phyloP scores from a whole-genome alignment of 2,797 vertebrate genomes.

The Liasis olivaceus region DNA sequence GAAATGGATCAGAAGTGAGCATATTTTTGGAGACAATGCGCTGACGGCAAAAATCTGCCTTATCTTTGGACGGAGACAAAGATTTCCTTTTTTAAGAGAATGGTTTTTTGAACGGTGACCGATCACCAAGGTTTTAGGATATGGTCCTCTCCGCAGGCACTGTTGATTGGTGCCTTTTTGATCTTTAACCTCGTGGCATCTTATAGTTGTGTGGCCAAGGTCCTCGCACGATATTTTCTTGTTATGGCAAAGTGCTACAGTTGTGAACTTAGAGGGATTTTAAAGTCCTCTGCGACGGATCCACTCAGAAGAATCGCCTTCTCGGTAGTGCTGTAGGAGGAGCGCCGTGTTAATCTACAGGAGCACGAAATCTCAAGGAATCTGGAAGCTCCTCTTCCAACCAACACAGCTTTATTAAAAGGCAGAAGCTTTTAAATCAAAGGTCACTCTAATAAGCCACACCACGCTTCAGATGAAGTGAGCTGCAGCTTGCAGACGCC shows the following conservation, averaged over 20 bases:
- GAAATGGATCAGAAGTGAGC: too few relatives aligned
- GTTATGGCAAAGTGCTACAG: not conserved
- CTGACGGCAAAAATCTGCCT: not conserved
- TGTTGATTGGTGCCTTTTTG: not conserved
- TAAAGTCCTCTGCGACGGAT: not conserved
- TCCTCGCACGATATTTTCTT: not conserved
- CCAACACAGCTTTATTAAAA: too few relatives aligned
- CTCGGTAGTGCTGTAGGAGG: not conserved
- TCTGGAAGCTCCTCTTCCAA: too few relatives aligned
- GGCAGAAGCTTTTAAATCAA: too few relatives aligned
- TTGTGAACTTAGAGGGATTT: too few relatives aligned
- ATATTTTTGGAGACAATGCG: not conserved
- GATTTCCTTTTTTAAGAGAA: not conserved
- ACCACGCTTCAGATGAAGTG: too few relatives aligned
- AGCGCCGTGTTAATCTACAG: too few relatives aligned
- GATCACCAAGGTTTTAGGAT: not conserved
- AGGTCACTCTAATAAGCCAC: too few relatives aligned
- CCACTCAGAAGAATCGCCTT: not conserved
- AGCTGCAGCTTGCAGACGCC: too few relatives aligned
- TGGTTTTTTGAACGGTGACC: not conserved
- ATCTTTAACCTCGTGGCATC: not conserved
- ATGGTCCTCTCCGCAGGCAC: not conserved
- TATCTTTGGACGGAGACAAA: not conserved
- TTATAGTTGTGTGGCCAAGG: not conserved
- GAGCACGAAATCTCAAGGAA: too few relatives aligned